Percentiles rank a stretch among this genome's conserved stretches.
These are phyloP conservation scores for Narcine bancroftii DNA, from an alignment of 2,113 vertebrate species.

Conservation along the genomic window DNA sequence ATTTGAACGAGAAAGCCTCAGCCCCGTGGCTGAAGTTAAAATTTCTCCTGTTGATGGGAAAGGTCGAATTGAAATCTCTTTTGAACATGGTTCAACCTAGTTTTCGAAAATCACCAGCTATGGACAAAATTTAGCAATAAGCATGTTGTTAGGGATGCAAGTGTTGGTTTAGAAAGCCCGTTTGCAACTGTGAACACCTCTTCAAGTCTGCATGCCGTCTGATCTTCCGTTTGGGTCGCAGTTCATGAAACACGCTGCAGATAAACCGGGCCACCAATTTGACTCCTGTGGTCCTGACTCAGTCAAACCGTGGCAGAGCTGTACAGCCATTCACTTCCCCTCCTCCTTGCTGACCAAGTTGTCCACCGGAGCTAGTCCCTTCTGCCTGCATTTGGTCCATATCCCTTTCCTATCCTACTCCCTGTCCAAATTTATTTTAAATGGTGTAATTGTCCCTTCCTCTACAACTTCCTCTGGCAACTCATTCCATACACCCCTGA, in stretches of 20 bases:
- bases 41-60: not conserved
- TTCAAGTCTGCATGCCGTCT: not conserved
- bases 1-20: not conserved
- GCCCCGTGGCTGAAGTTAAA: not conserved
- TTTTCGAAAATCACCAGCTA: not conserved
- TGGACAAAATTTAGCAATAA: no score
- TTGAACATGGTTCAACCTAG: not conserved
- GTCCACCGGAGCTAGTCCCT: no score
- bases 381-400: no score
- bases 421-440: no score
- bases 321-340: no score
- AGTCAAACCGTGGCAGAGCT: no score
- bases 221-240: not conserved
- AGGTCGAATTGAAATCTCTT: not conserved
- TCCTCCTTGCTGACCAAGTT: no score
- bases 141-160: not conserved
- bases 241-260: not conserved
- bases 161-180: not conserved
- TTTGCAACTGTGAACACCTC: not conserved
- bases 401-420: no score
- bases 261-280: not conserved
- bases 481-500: no score
- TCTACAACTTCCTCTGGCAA: no score
- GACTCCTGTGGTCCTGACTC: not conserved
- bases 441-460: no score